phyloP scores from a whole-genome alignment of 2,113 vertebrate genomes.

The Eulemur rufifrons region DNA sequence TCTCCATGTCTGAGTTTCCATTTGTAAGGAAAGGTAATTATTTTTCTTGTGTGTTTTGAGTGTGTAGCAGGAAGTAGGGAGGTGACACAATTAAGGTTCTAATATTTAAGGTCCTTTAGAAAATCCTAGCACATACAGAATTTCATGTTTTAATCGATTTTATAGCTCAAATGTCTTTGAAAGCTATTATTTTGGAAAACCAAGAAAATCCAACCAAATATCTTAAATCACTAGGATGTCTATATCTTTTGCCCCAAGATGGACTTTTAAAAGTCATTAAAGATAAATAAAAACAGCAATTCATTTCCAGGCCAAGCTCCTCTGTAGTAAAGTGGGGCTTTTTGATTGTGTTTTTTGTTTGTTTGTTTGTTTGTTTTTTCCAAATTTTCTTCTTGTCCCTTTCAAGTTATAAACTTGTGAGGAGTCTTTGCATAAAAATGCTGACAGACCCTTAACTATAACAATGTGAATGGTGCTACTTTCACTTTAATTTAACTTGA shows the following conservation, averaged over 20 bases:
- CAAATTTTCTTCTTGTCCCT: conserved; percentile 1
- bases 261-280: conserved; percentile 60
- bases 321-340: neutral
- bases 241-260: conserved; percentile 59
- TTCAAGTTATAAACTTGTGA: conserved; percentile 49
- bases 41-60: neutral
- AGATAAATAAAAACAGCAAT: conserved; percentile 54
- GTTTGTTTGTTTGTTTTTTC: neutral
- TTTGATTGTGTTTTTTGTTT: too few species aligned
- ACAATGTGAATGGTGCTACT: conserved; percentile 56
- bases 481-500: conserved; percentile 84
- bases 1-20: neutral
- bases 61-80: neutral
- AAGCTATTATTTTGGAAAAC: conserved; percentile 50
- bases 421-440: conserved; percentile 28
- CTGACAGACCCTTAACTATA: conserved; percentile 75
- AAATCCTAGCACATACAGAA: conserved; percentile 48
- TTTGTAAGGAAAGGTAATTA: conserved; percentile 1
- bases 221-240: conserved; percentile 48
- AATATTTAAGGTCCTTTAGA: conserved; percentile 42
- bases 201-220: conserved; percentile 53
- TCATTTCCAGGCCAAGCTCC: conserved; percentile 35
- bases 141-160: conserved; percentile 65
- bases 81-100: neutral
- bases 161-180: conserved; percentile 38